phyloP scores from a whole-genome alignment of 2,113 vertebrate genomes.

The Conger conger region DNA sequence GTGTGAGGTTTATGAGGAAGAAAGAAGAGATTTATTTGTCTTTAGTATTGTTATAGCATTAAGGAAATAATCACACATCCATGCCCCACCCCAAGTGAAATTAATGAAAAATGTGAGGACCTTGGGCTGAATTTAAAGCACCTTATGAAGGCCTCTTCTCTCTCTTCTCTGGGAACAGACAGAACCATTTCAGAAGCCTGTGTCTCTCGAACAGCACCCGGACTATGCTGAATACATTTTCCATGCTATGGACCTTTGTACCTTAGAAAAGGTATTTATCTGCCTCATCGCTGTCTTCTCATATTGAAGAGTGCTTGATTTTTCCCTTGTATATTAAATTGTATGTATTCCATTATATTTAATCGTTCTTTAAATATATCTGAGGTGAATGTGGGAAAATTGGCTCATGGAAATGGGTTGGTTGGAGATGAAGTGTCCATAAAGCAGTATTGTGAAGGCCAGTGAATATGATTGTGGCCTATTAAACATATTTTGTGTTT shows the following conservation, averaged over 20 bases:
- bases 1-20: too few species aligned
- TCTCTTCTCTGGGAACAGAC: constrained; percentile 71
- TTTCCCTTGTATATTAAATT: background rate
- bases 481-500: background rate
- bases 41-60: too few species aligned
- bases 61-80: too few species aligned
- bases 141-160: constrained; percentile 27
- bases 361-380: background rate
- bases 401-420: background rate
- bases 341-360: background rate
- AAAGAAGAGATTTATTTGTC: too few species aligned
- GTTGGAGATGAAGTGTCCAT: background rate
- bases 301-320: background rate
- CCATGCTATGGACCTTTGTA: constrained; percentile 97
- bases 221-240: constrained; percentile 99
- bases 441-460: too few species aligned
- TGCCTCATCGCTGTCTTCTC: constrained; percentile 1
- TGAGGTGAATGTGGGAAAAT: background rate
- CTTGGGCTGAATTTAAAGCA: constrained; percentile 19
- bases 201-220: constrained; percentile 94
- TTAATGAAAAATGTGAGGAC: background rate
- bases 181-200: constrained; percentile 97
- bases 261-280: constrained; percentile 94
- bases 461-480: too few species aligned
- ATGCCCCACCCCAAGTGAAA: background rate